Conservation (phyloP, 2,113 vertebrate species). For the Ibidorhyncha struthersii region DNA sequence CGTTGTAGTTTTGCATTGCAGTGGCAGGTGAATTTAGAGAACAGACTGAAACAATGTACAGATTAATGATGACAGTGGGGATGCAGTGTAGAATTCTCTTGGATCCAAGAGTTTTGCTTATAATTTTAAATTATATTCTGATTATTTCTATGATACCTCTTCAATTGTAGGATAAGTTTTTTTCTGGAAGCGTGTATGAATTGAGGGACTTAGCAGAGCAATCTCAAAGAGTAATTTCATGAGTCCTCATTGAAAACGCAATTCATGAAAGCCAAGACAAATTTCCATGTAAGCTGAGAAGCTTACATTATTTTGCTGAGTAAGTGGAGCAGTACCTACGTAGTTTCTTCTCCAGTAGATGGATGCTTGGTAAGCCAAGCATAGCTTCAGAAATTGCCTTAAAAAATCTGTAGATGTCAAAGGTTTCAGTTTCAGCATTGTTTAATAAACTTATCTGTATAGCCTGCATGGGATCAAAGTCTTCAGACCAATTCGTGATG, state of each 20-base stretch:
- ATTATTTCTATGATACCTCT: neutral
- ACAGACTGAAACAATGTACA: neutral
- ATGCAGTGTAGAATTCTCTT: neutral
- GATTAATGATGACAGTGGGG: neutral
- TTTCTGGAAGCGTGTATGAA: neutral
- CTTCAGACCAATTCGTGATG: neutral
- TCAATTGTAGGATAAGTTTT: neutral
- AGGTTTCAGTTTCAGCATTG: neutral
- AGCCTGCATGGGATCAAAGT: neutral
- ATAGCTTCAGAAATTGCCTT: neutral
- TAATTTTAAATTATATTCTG: neutral
- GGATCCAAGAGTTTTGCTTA: neutral
- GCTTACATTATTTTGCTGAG: neutral
- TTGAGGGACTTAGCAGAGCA: neutral
- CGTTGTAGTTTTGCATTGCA: neutral
- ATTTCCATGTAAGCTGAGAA: neutral
- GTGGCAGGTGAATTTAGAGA: neutral
- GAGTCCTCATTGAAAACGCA: neutral
- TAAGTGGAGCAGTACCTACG: neutral
- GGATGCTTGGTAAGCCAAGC: neutral
- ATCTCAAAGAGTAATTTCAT: neutral
- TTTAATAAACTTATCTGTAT: neutral
- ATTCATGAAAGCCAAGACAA: neutral
- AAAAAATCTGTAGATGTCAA: neutral
- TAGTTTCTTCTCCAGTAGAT: neutral